A percentile compares a stretch with the other conserved stretches of the same genome.
Conservation (phyloP, 2,797 vertebrate genomes). For the Mus spretus region DNA sequence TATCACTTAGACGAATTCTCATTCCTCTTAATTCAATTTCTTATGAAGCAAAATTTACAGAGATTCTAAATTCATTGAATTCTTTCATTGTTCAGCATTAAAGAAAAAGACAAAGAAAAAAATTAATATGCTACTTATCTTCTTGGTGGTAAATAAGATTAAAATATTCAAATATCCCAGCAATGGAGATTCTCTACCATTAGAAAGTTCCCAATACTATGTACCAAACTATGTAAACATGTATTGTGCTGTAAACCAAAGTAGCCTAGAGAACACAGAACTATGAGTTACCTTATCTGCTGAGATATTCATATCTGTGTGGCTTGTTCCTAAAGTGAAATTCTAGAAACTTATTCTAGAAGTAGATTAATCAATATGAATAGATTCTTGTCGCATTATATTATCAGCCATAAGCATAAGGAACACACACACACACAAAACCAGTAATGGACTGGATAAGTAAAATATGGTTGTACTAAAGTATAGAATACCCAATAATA, state of each 20-base stretch:
- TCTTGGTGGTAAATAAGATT: neutral
- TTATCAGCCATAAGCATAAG: neutral
- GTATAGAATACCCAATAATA: neutral
- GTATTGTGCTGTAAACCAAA: neutral
- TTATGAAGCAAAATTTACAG: slow-evolving; percentile 6
- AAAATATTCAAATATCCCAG: neutral
- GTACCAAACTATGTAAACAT: neutral
- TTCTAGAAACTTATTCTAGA: neutral
- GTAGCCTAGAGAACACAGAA: neutral
- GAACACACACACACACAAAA: neutral
- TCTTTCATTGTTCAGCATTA: neutral
- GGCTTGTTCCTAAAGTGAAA: neutral
- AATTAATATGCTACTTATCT: neutral
- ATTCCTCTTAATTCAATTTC: slow-evolving; percentile 40
- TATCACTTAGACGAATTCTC: neutral
- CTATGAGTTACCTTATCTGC: neutral
- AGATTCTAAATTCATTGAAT: neutral
- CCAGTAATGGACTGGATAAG: neutral
- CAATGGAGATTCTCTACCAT: neutral
- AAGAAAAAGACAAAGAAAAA: neutral
- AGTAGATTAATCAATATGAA: neutral
- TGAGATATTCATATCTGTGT: neutral
- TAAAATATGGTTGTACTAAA: neutral
- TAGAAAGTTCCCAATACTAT: neutral
- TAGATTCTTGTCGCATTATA: neutral